Conservation (phyloP, 2,113 vertebrate species). For the Rattus norvegicus region DNA sequence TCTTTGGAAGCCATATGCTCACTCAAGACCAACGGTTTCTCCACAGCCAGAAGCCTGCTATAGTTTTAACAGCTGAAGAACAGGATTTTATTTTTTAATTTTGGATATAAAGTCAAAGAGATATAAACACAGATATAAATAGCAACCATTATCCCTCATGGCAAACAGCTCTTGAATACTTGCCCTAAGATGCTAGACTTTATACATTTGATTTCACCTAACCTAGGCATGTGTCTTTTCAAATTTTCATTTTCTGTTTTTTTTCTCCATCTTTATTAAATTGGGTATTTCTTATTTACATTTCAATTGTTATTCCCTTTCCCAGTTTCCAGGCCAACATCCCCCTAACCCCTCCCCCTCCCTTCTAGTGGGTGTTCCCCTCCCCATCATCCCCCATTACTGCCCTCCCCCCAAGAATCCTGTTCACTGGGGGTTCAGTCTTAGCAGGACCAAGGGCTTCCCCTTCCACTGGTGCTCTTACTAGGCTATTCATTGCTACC, state of each 20-base stretch:
- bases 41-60: background rate
- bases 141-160: slow-evolving; percentile 31
- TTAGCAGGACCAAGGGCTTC: no score
- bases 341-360: no score
- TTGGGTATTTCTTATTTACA: no score
- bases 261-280: no score
- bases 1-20: background rate
- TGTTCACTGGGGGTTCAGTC: no score
- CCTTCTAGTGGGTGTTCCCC: no score
- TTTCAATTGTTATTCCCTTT: no score
- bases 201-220: slow-evolving; percentile 47
- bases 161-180: slow-evolving; percentile 38
- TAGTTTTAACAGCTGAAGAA: background rate
- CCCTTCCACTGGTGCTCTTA: no score
- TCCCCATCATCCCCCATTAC: no score
- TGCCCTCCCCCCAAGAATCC: no score
- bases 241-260: slow-evolving; percentile 26
- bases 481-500: no score
- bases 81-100: background rate
- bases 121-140: background rate
- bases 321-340: no score
- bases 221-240: slow-evolving; percentile 1
- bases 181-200: slow-evolving; percentile 18
- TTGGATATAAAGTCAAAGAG: slow-evolving; percentile 38
- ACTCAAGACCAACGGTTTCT: background rate